Percentiles rank a stretch among this genome's conserved stretches.
Conservation (phyloP, 2,888 invertebrate species). For the Drosophila bunnanda region DNA sequence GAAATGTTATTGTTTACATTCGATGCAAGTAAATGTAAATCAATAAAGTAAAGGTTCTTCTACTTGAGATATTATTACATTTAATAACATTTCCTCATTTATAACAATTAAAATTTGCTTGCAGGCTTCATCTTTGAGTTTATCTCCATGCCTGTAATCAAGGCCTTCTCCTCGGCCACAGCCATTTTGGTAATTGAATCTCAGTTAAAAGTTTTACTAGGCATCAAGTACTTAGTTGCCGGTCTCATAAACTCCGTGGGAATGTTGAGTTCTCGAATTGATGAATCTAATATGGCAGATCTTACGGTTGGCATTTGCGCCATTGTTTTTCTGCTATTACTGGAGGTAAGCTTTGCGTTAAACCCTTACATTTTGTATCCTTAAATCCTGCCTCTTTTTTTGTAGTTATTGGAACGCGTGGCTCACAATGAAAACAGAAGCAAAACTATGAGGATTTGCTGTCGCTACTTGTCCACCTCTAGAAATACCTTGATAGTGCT, state of each 20-base stretch:
- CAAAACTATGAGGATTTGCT: slow-evolving; percentile 85
- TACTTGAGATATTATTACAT: no score
- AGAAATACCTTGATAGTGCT: slow-evolving; percentile 92
- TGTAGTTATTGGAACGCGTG: slow-evolving; percentile 89
- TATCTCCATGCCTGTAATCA: slow-evolving; percentile 93
- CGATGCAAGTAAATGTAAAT: neutral
- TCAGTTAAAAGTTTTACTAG: slow-evolving; percentile 91
- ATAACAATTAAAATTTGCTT: neutral
- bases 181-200: slow-evolving; percentile 91
- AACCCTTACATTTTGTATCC: no score
- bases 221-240: slow-evolving; percentile 89
- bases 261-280: slow-evolving; percentile 86
- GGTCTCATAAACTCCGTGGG: slow-evolving; percentile 88
- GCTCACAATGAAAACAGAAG: slow-evolving; percentile 79
- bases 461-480: slow-evolving; percentile 90
- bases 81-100: neutral
- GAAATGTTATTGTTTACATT: neutral
- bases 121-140: slow-evolving; percentile 93
- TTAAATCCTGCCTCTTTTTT: neutral
- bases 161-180: slow-evolving; percentile 94
- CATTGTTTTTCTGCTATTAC: slow-evolving; percentile 88
- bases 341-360: slow-evolving; percentile 86
- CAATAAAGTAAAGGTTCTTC: neutral
- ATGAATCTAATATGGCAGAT: slow-evolving; percentile 87
- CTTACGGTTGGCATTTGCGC: slow-evolving; percentile 88